Conservation (phyloP, 2,113 vertebrate species). For the Gymnorhina tibicen region DNA sequence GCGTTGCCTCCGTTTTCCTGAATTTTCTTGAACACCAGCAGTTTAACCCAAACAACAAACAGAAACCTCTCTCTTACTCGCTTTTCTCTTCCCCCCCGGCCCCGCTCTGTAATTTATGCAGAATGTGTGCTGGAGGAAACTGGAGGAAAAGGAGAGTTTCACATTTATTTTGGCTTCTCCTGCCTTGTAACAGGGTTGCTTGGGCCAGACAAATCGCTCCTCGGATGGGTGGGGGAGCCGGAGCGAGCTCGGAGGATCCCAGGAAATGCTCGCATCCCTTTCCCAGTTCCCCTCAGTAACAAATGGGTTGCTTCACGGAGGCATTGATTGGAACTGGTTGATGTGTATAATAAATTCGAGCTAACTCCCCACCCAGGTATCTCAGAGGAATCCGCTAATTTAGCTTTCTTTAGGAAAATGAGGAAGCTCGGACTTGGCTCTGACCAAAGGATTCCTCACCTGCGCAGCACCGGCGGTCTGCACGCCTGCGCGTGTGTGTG, state of each 20-base stretch:
- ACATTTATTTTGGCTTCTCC: constrained; percentile 31
- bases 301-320: background rate
- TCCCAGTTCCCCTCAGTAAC: background rate
- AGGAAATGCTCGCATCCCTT: background rate
- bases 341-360: background rate
- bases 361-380: background rate
- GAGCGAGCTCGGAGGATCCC: background rate
- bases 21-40: background rate
- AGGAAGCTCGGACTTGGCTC: background rate
- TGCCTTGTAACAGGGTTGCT: background rate
- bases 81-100: background rate
- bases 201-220: background rate
- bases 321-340: background rate
- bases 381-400: background rate
- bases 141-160: background rate
- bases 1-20: background rate
- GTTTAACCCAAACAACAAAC: background rate
- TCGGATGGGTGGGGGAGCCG: background rate
- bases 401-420: background rate
- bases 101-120: background rate
- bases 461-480: fast-evolving
- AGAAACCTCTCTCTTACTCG: background rate
- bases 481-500: fast-evolving
- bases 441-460: background rate
- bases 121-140: background rate